Percentiles rank a stretch among this genome's conserved stretches.
Conservation (phyloP, 2,888 invertebrate species). For the Andrena camellia region DNA sequence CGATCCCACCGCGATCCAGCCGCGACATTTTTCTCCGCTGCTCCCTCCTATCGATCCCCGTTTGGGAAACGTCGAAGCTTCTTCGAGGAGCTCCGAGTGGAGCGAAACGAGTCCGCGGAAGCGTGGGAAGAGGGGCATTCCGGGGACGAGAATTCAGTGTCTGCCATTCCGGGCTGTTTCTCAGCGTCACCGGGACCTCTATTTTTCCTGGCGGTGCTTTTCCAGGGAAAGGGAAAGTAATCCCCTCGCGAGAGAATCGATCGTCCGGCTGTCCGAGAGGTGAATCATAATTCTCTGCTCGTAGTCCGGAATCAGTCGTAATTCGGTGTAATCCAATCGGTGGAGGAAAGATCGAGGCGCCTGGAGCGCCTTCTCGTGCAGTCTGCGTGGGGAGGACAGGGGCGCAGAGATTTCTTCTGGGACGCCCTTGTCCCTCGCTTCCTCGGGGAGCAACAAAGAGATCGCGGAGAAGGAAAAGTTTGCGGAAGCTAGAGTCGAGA, state of each 20-base stretch:
- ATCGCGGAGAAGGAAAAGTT: conserved; percentile 50
- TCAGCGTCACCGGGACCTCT: not conserved
- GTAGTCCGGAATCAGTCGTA: not conserved
- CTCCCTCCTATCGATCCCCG: conserved; percentile 19
- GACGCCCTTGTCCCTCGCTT: not conserved
- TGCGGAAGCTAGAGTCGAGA: conserved; percentile 10
- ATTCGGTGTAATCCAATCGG: conserved; percentile 31
- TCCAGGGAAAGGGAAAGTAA: too few species aligned
- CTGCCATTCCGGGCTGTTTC: not conserved
- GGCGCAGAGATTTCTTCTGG: conserved; percentile 28
- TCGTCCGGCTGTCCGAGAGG: too few species aligned
- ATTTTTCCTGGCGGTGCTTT: too few species aligned
- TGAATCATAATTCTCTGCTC: conserved; percentile 18
- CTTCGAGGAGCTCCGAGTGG: not conserved
- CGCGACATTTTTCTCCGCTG: not conserved
- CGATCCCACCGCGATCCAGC: conserved; percentile 8
- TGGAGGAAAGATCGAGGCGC: not conserved
- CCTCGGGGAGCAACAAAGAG: conserved; percentile 49
- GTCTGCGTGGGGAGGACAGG: not conserved
- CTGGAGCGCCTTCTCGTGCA: not conserved
- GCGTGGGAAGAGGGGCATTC: not conserved
- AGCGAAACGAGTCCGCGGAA: not conserved
- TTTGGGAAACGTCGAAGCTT: not conserved
- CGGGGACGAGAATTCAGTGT: not conserved
- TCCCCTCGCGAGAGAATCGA: too few species aligned